phyloP scores from a whole-genome alignment of 1,140 invertebrate genomes.

The Drosophila pallidifrons region DNA sequence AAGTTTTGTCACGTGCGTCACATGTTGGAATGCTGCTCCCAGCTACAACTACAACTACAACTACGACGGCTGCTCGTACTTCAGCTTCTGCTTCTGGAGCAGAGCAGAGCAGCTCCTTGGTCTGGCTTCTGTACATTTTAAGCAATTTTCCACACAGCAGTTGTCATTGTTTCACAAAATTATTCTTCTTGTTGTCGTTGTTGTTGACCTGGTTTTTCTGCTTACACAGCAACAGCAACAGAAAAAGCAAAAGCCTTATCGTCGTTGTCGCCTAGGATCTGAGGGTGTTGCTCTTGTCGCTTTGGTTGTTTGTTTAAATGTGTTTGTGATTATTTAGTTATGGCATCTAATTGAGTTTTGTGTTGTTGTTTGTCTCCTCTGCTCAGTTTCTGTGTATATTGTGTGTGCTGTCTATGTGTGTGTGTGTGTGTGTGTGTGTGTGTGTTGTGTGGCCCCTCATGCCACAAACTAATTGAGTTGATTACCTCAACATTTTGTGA shows the following conservation, averaged over 20 bases:
- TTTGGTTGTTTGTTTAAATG: constrained; percentile 72
- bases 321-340: constrained; percentile 84
- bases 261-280: constrained; percentile 45
- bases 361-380: constrained; percentile 54
- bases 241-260: neutral
- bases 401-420: neutral
- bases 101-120: constrained; percentile 23
- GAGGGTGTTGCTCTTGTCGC: constrained; percentile 44
- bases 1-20: constrained; percentile 83
- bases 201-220: constrained; percentile 67
- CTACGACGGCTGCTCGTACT: neutral
- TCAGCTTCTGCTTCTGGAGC: neutral
- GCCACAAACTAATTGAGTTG: constrained; percentile 68
- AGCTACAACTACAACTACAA: neutral
- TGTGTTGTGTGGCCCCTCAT: constrained; percentile 34
- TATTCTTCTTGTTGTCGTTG: constrained; percentile 39
- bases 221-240: constrained; percentile 31
- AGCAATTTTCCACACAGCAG: constrained; percentile 73
- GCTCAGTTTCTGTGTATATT: constrained; percentile 2
- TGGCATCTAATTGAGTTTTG: constrained; percentile 82
- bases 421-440: no score
- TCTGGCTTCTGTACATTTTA: constrained; percentile 62
- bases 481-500: constrained; percentile 59
- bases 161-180: constrained; percentile 60
- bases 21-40: constrained; percentile 70